Evolutionary conservation across 2,113 vertebrate genomes (phyloP), one percentile per base, ranked within the genome.

Genomic region (Sprattus sprattus): DNA sequence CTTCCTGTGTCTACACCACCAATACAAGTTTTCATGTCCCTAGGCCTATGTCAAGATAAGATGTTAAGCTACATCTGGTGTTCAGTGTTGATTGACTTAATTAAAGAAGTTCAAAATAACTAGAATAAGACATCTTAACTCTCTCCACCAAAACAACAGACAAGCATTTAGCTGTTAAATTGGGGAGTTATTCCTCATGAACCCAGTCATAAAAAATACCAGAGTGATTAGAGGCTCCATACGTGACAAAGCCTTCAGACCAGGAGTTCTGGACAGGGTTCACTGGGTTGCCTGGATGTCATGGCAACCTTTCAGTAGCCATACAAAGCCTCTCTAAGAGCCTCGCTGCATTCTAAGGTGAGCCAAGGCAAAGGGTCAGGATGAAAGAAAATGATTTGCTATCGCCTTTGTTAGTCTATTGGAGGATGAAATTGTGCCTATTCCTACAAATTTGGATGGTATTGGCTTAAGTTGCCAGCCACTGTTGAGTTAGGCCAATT

Each of bases 221-320:
- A 39, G 11, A 5, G 9, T 32, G 71, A 78, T 78, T 78, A 44
- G 71, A 78, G 71, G 28, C 71, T 78, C 32, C 71, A 39, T 32
- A 78, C 71, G 28, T 78, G 71, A 78, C 71, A 78, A 78, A 78
- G 71, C 71, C 32, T 32, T 28, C 7, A 71, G 64, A 28, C 32
- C 64, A 28, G 28, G 32, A 78, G 71, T 78, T 78, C 32, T 78
- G 32, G 71, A 78, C 32, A 78, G 71, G 71, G 32, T 32, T 39
- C 71, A 78, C 71, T 78, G 71, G 71, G 71, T 78, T 39, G 13
- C 13, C 71, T 78, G 71, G 71, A 32, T 78, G 71, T 78, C 71
- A 78, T 78, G 71, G 71, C 71, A 78, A 78, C 71, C 71, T 78
- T 78, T 78, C 71, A 78, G 71, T 39, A 15, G 32, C 71, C 71